phyloP scores from a whole-genome alignment of 2,888 invertebrate genomes.

The Actias luna region DNA sequence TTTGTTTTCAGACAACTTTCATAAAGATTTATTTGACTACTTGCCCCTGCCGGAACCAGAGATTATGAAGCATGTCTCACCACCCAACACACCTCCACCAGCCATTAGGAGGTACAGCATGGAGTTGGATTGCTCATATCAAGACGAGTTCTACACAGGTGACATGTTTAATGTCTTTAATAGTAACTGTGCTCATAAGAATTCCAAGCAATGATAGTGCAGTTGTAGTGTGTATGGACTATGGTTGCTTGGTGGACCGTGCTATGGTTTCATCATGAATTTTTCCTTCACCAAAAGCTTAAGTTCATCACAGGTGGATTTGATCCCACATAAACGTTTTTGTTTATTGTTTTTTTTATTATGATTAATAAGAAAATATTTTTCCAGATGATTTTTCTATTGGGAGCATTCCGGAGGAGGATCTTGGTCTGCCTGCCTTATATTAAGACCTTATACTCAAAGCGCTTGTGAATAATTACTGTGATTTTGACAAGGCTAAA shows the following conservation, averaged over 20 bases:
- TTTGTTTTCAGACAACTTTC: slow-evolving; percentile 59
- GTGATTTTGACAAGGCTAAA: background rate
- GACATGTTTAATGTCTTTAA: slow-evolving; percentile 11
- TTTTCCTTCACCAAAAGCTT: too few relatives aligned
- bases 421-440: slow-evolving; percentile 57
- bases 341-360: too few relatives aligned
- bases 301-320: too few relatives aligned
- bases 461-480: background rate
- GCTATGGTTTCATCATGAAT: too few relatives aligned
- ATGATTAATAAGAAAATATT: too few relatives aligned
- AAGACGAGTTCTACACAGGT: slow-evolving; percentile 72
- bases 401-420: slow-evolving; percentile 56
- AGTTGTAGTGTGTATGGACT: too few relatives aligned
- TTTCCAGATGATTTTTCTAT: slow-evolving; percentile 68
- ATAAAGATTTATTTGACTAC: slow-evolving; percentile 57
- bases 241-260: too few relatives aligned
- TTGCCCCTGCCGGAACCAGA: slow-evolving; percentile 46
- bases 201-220: too few relatives aligned
- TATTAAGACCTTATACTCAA: slow-evolving; percentile 36
- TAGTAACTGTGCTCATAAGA: too few relatives aligned
- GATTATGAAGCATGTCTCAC: slow-evolving; percentile 38
- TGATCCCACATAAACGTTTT: too few relatives aligned
- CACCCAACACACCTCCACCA: slow-evolving; percentile 58
- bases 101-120: slow-evolving; percentile 38
- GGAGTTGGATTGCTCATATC: slow-evolving; percentile 59